These are phyloP conservation scores for Gracilinanus agilis DNA, from an alignment of 2,113 vertebrate species.

Conservation along the genomic window DNA sequence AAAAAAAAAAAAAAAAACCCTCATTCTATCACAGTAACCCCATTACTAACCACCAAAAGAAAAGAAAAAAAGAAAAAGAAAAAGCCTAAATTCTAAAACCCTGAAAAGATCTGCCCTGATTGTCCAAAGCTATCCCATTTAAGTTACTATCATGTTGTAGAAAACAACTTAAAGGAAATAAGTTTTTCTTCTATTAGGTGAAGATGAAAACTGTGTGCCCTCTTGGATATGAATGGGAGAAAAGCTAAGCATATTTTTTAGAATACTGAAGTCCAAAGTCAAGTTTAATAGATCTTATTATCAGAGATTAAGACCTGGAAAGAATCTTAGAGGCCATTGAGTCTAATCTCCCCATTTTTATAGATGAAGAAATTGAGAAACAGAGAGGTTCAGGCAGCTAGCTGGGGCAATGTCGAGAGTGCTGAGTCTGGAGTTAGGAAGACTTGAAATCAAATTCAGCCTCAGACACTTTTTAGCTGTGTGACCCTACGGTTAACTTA, in stretches of 20 bases:
- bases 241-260: background rate
- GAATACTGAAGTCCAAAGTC: background rate
- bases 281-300: background rate
- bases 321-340: background rate
- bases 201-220: background rate
- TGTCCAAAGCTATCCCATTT: slow-evolving; percentile 31
- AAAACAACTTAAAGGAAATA: background rate
- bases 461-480: background rate
- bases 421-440: background rate
- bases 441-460: background rate
- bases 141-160: background rate
- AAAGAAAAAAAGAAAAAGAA: background rate
- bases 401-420: background rate
- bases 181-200: background rate
- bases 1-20: background rate
- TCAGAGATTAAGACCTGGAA: background rate
- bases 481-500: background rate
- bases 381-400: background rate
- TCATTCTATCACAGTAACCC: background rate
- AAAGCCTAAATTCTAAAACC: slow-evolving; percentile 34
- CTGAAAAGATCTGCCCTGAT: slow-evolving; percentile 47
- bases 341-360: background rate
- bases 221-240: background rate
- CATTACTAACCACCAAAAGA: background rate
- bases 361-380: background rate